Evolutionary conservation across 1,140 invertebrate genomes (phyloP), one percentile per base, ranked within the genome.

Genomic region (Coelopa frigida): DNA sequence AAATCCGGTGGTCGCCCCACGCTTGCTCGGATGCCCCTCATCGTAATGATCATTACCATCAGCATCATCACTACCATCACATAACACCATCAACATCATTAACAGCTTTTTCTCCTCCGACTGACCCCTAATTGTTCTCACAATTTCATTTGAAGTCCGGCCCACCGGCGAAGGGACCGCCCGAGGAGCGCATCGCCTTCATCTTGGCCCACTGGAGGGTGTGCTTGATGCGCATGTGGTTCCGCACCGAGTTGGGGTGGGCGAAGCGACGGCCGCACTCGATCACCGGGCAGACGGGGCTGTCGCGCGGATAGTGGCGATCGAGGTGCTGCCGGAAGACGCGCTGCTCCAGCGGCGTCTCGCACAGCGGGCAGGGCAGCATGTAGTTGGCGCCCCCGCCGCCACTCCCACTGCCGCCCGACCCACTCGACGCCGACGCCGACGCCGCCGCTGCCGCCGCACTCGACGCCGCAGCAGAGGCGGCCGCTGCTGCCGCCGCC

Each of bases 151-250:
- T 69, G 22, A 58, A 68, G 39, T 70, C 67, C 8, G 67, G 60
- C 0, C 64, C 57, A 46, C 64, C 64, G 32, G 66, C 58, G 40
- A 70, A 69, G 12, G 66, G 67, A 12, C 76, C 76, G 56, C 75
- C 76, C 52, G 81, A 83, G 76, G 84, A 87, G 54, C 85, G 83
- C 48, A 87, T 78, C 27, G 81, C 82, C 70, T 87, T 87, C 77
- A 87, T 88, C 58, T 80, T 78, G 54, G 83, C 80, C 85, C 85
- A 87, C 58, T 86, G 80, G 48, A 78, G 69, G 1, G 82, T 76
- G 69, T 87, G 86, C 69, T 87, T 88, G 49, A 83, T 77, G 49
- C 85, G 74, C 85, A 88, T 87, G 68, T 88, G 85, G 68, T 88
- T 89, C 50, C 85, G 76, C 24, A 87, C 84, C 29, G 83, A 86